Evolutionary conservation across 2,888 invertebrate genomes (phyloP).

Genomic region (Aspidiotus rigidus): DNA sequence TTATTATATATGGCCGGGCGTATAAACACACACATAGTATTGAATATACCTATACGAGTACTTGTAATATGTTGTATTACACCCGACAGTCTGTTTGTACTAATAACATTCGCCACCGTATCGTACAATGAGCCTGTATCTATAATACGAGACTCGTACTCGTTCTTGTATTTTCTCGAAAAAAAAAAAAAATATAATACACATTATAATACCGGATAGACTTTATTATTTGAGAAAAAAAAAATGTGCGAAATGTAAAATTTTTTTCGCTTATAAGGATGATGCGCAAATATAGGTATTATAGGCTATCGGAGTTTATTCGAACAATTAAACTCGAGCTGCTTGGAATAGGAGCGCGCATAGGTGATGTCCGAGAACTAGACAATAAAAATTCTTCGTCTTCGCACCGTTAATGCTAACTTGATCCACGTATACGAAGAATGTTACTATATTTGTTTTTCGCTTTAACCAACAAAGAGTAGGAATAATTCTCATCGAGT

Average conservation of each 20-base stretch:
- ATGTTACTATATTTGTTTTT: no score
- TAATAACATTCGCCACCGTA: background rate
- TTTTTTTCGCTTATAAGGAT: background rate
- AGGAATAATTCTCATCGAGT: no score
- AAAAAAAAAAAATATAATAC: no score
- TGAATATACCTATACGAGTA: background rate
- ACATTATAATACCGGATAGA: no score
- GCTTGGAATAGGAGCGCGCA: background rate
- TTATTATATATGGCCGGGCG: no score
- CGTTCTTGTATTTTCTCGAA: no score
- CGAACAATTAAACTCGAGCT: background rate
- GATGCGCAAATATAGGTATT: background rate
- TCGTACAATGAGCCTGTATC: background rate
- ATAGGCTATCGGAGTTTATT: no score
- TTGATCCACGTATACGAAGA: no score
- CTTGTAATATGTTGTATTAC: no score
- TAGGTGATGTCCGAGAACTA: background rate
- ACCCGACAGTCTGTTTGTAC: background rate
- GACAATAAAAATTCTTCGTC: constrained; percentile 2
- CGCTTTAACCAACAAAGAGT: no score
- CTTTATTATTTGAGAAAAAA: background rate
- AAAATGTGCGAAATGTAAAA: background rate
- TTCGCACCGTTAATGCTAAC: background rate
- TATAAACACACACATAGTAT: background rate
- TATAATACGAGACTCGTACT: background rate